A percentile compares a stretch with the other conserved stretches of the same genome.
Conservation (phyloP, 2,888 invertebrate species). For the Tipula vernalis region DNA sequence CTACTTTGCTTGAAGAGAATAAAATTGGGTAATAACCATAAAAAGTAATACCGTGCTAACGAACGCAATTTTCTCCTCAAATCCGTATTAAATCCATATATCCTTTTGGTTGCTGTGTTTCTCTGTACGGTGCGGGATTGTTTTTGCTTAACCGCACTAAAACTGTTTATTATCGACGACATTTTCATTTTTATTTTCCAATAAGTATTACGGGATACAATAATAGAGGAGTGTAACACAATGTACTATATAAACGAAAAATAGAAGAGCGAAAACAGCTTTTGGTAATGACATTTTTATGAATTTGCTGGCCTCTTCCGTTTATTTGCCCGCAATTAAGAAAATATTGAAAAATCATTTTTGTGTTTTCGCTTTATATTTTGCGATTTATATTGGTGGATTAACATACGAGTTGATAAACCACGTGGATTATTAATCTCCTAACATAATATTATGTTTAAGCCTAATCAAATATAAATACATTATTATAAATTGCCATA, state of each 20-base stretch:
- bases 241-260: neutral
- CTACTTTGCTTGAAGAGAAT: neutral
- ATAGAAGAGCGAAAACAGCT: neutral
- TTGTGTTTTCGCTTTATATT: neutral
- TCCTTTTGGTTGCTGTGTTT: neutral
- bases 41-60: neutral
- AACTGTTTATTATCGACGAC: neutral
- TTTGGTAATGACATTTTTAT: neutral
- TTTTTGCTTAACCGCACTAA: neutral
- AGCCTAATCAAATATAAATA: neutral
- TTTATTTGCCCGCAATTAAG: neutral
- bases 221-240: neutral
- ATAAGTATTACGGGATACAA: neutral
- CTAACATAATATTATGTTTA: no score
- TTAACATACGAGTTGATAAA: neutral
- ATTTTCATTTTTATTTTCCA: neutral
- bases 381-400: neutral
- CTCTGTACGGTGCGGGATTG: neutral
- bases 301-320: neutral
- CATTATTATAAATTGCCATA: neutral
- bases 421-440: neutral
- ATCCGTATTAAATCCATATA: neutral
- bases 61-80: neutral
- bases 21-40: slow-evolving; percentile 4
- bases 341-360: neutral